A percentile compares a stretch with the other conserved stretches of the same genome.
These are phyloP conservation scores for Morone saxatilis DNA, from an alignment of 2,113 vertebrate species.

Conservation along the genomic window DNA sequence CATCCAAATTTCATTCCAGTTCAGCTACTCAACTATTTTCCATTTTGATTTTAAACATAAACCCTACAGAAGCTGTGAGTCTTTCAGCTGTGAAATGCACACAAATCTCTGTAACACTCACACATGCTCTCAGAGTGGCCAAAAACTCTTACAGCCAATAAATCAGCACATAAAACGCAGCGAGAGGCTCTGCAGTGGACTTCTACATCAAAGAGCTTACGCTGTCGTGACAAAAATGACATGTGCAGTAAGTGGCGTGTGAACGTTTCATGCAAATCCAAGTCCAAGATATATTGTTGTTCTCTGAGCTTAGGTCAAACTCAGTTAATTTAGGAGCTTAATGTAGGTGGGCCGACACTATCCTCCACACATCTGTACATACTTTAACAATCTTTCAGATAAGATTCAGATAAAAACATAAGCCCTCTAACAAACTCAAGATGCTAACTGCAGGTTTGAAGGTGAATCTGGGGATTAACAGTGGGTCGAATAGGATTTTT, in stretches of 20 bases:
- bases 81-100: constrained; percentile 27
- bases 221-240: background rate
- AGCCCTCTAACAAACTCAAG: background rate
- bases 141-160: constrained; percentile 27
- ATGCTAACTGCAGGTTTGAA: background rate
- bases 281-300: background rate
- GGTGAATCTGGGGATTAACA: background rate
- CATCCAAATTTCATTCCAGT: background rate
- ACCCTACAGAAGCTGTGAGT: background rate
- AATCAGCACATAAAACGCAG: constrained; percentile 38
- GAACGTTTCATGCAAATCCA: background rate
- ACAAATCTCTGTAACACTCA: constrained; percentile 14
- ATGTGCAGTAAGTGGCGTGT: background rate
- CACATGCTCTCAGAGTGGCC: constrained; percentile 4
- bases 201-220: constrained; percentile 21
- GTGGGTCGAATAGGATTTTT: background rate
- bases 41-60: constrained; percentile 3
- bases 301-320: constrained; percentile 3
- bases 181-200: background rate
- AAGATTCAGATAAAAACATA: background rate
- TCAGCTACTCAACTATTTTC: background rate
- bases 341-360: background rate
- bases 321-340: background rate
- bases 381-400: background rate
- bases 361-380: background rate